Conservation (phyloP, 1,140 invertebrate genomes). For the Acyrthosiphon pisum region DNA sequence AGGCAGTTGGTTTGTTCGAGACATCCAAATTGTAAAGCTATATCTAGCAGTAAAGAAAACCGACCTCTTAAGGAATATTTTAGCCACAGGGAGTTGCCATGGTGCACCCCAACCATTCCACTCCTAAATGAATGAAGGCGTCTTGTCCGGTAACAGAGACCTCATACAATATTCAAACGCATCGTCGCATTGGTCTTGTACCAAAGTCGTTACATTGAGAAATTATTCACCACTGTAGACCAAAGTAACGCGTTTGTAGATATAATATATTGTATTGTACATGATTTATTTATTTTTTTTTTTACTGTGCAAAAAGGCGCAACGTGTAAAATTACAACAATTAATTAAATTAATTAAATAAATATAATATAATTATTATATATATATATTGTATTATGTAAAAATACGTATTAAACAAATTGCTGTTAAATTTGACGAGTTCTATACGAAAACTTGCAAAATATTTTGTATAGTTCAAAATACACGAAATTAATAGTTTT, state of each 20-base stretch:
- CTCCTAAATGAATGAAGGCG: not conserved
- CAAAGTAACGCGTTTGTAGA: not conserved
- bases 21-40: slow-evolving; percentile 3
- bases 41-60: not conserved
- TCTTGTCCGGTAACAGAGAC: slow-evolving; percentile 16
- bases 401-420: not conserved
- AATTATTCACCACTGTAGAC: not conserved
- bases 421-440: not conserved
- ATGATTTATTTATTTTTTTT: not conserved
- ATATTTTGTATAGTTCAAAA: not conserved
- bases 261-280: slow-evolving; percentile 9
- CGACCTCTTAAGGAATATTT: not conserved
- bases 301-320: not conserved
- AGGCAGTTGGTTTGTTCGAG: not conserved
- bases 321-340: not conserved
- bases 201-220: not conserved
- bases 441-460: not conserved
- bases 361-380: not conserved
- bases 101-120: not conserved
- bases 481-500: not conserved
- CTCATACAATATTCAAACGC: not conserved
- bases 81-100: not conserved
- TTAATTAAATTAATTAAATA: not conserved
- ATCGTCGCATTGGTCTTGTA: not conserved
- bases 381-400: not conserved